Base-by-base conservation (phyloP, 2,113 vertebrate genomes). In the Coregonus clupeaformis region DNA sequence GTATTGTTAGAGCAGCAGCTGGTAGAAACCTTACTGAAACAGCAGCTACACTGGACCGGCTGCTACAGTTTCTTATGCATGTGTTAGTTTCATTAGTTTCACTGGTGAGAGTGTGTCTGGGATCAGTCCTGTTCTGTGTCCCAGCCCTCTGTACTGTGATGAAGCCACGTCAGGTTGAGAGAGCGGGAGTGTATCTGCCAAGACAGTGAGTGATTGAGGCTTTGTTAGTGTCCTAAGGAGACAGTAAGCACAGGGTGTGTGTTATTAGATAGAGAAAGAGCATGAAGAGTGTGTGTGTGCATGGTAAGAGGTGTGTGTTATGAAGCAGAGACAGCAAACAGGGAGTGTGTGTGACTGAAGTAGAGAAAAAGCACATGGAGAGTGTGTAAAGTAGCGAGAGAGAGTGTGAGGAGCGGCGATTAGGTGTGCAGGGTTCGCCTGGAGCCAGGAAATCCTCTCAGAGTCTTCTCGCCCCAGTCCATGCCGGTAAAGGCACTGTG, bases 381-480 rank as follows among this genome's bases (percentile, higher is more conserved):
- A 77, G 80, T 79, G 71, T 79, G 80, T 78, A 20, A 22, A 29
- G 55, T 13, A 64, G 74, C 5, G 71, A 11, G n/a, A n/a, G n/a
- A 73, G 22, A 18, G 36, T 42, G 13, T 18, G 16, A 52, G 49
- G 49, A 14, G 49, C 5, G 12, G 12, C 69, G 6, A 18, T 68
- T 62, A 72, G 65, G 80, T 74, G 76, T 6, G 22, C 74, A 29
- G 63, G 79, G 62, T 71, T 74, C 9, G 32, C 32, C 80, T 81
- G 82, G 85, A 16, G 49, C 16, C 16, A 16, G 57, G n/a, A 11
- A 22, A 83, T 74, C 77, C 69, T 74, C 49, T 76, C 74, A 69
- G 77, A 9, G 80, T 76, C 77, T 66, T 74, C 49, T 79, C 74
- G 74, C 76, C 69, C 78, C 76, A 75, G 82, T 60, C 27, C 11